Conservation (phyloP, 2,888 invertebrate genomes). For the Criorhina ranunculi region DNA sequence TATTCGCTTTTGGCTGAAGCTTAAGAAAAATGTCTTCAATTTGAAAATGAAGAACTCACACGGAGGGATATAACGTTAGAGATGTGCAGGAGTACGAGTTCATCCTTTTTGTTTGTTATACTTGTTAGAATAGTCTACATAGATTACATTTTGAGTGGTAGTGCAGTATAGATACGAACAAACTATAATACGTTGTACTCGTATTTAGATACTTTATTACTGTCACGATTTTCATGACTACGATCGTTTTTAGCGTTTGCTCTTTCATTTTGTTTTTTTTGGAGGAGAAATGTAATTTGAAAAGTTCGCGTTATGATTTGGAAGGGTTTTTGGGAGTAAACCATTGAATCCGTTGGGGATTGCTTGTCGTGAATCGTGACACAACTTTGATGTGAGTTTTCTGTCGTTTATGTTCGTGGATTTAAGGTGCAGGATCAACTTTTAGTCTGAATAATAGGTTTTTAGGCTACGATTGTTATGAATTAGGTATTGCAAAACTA, state of each 20-base stretch:
- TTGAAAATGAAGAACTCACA: conserved; percentile 72
- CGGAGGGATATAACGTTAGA: conserved; percentile 30
- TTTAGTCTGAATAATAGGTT: conserved; percentile 47
- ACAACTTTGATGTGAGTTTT: conserved; percentile 71
- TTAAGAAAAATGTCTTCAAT: conserved; percentile 73
- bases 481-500: too few species aligned
- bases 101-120: conserved; percentile 43
- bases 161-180: background rate
- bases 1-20: conserved; percentile 34
- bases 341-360: conserved; percentile 17
- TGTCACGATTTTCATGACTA: conserved; percentile 75
- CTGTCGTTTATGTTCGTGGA: conserved; percentile 39
- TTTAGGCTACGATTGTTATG: conserved; percentile 31
- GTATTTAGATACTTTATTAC: conserved; percentile 72
- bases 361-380: conserved; percentile 65
- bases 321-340: background rate
- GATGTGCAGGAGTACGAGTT: background rate
- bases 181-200: conserved; percentile 39
- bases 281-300: conserved; percentile 60
- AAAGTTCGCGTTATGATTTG: conserved; percentile 67
- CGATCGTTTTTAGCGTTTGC: conserved; percentile 57
- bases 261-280: conserved; percentile 30
- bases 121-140: conserved; percentile 45
- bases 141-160: background rate
- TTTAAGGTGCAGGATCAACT: conserved; percentile 37